phyloP scores from a whole-genome alignment of 2,113 vertebrate species.

The Meriones unguiculatus region DNA sequence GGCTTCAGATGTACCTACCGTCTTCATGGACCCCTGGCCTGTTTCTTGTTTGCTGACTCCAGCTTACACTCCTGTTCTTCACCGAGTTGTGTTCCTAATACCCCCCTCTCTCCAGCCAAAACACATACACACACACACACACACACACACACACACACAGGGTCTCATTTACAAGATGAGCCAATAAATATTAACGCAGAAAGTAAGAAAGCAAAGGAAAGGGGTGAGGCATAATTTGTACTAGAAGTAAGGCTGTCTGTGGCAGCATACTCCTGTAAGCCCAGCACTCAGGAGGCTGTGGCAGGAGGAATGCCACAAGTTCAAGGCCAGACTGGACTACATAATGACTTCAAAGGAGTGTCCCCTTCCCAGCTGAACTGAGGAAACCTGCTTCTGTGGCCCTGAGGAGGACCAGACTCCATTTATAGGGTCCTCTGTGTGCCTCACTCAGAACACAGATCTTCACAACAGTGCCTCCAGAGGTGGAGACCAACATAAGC shows the following conservation, averaged over 20 bases:
- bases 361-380: not conserved
- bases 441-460: not conserved
- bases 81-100: not conserved
- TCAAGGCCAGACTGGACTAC: not conserved
- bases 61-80: not conserved
- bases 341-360: not conserved
- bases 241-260: not conserved
- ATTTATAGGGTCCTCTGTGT: not conserved
- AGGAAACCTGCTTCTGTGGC: not conserved
- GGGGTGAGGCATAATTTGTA: not conserved
- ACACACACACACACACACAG: not conserved
- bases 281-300: not conserved
- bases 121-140: too few relatives aligned
- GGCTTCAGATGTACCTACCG: not conserved
- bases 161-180: not conserved
- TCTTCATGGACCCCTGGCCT: not conserved
- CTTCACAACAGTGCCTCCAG: too few relatives aligned
- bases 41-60: not conserved
- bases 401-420: not conserved
- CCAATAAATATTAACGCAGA: constrained; percentile 29
- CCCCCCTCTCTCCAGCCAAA: not conserved
- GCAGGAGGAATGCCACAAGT: not conserved
- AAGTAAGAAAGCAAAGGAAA: not conserved
- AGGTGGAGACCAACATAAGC: not conserved
- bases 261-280: not conserved